Percentiles rank a stretch among this genome's conserved stretches.
Evolutionary conservation across 2,797 vertebrate genomes (phyloP).

Genomic region (Tamandua tetradactyla): DNA sequence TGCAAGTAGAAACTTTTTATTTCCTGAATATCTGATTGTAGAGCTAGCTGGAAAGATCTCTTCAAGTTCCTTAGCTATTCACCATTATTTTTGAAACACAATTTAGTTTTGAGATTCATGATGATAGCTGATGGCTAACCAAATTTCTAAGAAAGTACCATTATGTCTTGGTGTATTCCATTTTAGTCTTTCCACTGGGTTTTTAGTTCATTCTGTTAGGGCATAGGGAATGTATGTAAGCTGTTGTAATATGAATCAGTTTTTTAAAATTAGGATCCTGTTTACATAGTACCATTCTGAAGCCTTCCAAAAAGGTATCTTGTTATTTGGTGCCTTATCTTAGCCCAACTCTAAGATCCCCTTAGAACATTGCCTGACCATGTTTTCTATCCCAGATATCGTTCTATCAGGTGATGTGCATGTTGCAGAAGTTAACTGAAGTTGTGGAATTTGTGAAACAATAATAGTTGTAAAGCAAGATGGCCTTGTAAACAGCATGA

Average conservation of each 20-base stretch:
- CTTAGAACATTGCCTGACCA: conserved; percentile 38
- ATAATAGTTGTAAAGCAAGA: conserved; percentile 32
- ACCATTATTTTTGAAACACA: conserved; percentile 21
- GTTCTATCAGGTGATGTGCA: conserved; percentile 26
- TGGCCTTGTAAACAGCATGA: conserved; percentile 16
- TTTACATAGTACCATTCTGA: conserved; percentile 53
- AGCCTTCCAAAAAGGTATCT: conserved; percentile 21
- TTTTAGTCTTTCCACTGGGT: conserved; percentile 22
- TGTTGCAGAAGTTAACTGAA: conserved; percentile 49
- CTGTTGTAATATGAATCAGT: not conserved
- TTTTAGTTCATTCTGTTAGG: conserved; percentile 51
- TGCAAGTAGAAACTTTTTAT: conserved; percentile 27
- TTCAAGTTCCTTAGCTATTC: conserved; percentile 39
- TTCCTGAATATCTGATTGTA: conserved; percentile 34
- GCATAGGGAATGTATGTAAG: conserved; percentile 22
- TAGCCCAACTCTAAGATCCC: conserved; percentile 11
- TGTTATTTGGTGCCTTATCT: conserved; percentile 44
- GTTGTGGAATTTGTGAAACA: conserved; percentile 51
- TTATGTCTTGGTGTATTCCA: conserved; percentile 44
- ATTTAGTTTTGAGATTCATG: conserved; percentile 34
- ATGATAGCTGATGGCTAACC: not conserved
- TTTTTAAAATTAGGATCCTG: conserved; percentile 28
- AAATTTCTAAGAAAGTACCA: not conserved
- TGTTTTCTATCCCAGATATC: conserved; percentile 49
- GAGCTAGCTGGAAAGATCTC: conserved; percentile 42